Evolutionary conservation across 2,113 vertebrate species (phyloP), one percentile per base, ranked within the genome.

Genomic region (Corydoras sp.): DNA sequence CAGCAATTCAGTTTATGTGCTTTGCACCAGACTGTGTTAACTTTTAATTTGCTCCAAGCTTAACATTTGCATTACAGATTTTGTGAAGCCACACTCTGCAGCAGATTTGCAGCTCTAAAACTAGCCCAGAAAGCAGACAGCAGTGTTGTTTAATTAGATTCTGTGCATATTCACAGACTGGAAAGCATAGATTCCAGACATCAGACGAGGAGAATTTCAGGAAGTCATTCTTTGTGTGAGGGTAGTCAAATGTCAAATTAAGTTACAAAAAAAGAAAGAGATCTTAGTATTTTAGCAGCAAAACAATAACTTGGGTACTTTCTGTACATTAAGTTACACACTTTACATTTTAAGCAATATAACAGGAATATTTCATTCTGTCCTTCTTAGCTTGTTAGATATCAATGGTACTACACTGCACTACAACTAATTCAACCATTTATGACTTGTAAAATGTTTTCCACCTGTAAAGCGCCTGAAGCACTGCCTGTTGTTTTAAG

Each of bases 101-200:
- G 69, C 69, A 72, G 56, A 75, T 65, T 76, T 35, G 35, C 62
- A 69, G 69, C 65, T 75, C 63, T 55, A 48, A 72, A 63, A 68
- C n/a, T 7, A 60, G 58, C 48, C 4, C 64, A 68, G 73, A 53
- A 56, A 62, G 77, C 69, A 75, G 55, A 69, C 69, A 62, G 60
- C 69, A 62, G 60, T 73, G 58, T 31, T 68, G 65, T 71, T 68
- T 76, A 69, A 79, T 75, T 75, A 72, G 73, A 72, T 72, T 69
- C 61, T 75, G 77, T 58, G 71, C 61, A 65, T 67, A 75, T 71
- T 72, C 65, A 71, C 68, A 75, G 65, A 74, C 71, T 51, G 64
- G 59, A 53, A 50, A 55, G 73, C 60, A 54, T 58, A 72, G 62
- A 72, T 72, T 72, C 61, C 18, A 65, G 65, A 69, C 62, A 67